Evolutionary conservation across 1,140 invertebrate genomes (phyloP), one percentile per base, ranked within the genome.

Genomic region (Ceratoteleas bidentatus): DNA sequence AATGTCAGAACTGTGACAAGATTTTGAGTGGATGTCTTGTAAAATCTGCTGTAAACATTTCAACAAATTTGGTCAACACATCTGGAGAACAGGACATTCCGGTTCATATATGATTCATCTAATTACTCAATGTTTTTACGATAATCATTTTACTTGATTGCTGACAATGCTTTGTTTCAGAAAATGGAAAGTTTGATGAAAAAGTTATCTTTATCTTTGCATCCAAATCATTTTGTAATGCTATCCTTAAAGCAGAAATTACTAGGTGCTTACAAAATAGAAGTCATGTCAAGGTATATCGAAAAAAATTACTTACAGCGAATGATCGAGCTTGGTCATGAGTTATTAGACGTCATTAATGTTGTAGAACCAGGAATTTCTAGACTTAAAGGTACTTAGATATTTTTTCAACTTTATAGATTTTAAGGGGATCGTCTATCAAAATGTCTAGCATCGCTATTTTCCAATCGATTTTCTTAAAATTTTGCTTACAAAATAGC

Each of bases 311-410:
- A 93, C 36, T 92, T 95, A 77, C 85, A 92, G 49, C 92, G 92
- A 50, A 96, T 95, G 91, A 89, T 94, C 13, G 89, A 93, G 32
- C 84, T 95, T 0, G 96, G 95, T 75, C 89, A 93, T 45, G 93
- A 96, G 74, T 86, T 96, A 45, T 75, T 96, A 10, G 83, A 91
- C 7, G 92, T 96, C 0, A 86, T 96, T 0, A 93, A 94, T 58
- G 92, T 93, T 33, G 85, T 96, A 7, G 94, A 95, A 34, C 95
- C 95, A 0, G 96, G 96, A 40, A 94, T 96, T 84, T 95, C 95
- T 9, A 92, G 95, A 57, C 89, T 94, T 0, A 93, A 93, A 92
- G 95, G 95, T 60, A 6, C n/a, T n/a, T n/a, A n/a, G n/a, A n/a
- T n/a, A n/a, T n/a, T n/a, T n/a, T n/a, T n/a, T n/a, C n/a, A n/a